Base-by-base conservation (phyloP, 1,140 invertebrate genomes). In the Onthophagus taurus region DNA sequence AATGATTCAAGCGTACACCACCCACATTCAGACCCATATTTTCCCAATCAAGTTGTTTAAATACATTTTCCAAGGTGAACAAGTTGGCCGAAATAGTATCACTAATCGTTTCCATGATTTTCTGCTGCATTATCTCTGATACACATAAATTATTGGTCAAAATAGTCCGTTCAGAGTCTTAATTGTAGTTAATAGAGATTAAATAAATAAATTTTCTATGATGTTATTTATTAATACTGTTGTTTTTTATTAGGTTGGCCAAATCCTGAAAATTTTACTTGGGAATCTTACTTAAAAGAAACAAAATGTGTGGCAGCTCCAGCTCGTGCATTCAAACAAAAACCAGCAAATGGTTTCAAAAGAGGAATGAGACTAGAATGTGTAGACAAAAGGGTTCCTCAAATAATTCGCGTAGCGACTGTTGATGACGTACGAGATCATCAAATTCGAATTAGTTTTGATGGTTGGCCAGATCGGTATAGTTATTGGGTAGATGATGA, bases 401-500 rank as follows among this genome's bases (percentile, higher is more conserved):
- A 75, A 47, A 64, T 96, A 2, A 85, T 97, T 34, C 73, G 92
- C 17, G 90, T 91, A 3, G 89, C 89, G 1, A 86, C 85, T 0
- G 77, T 97, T 3, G 75, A 74, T 44, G 83, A 85, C 34, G 78
- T 89, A 11, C 76, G 77, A 56, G 79, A 78, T 3, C 80, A 85
- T 63, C 77, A 82, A 61, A 71, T 95, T 13, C 79, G 83, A 57
- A 78, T 97, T 38, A 78, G 87, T 56, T 92, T 94, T 67, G 91
- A 95, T 66, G 90, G 90, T 7, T 96, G 91, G 88, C 79, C 82
- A 1, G 76, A 81, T 50, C 76, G 79, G 45, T 88, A 91, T 63
- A 81, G 85, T 47, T 90, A 83, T 62, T 94, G 88, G 88, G 67
- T 93, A 48, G 83, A 92, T 59, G 89, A 94, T 61, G 88, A 95